Conservation (phyloP, 53 echinoderm and acorn worm genomes). For the Antedon mediterranea region DNA sequence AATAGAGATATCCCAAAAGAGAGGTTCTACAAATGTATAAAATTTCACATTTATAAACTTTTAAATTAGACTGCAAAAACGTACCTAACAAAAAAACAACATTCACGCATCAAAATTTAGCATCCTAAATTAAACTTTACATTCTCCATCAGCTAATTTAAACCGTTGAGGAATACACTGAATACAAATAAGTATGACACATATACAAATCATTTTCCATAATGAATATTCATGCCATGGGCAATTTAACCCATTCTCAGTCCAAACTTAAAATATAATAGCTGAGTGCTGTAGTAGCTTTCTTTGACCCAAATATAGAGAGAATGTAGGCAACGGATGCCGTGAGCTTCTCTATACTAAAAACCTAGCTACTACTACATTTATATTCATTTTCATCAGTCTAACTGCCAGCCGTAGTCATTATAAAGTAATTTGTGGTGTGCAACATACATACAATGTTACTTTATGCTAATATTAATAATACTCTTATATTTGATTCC, state of each 20-base stretch:
- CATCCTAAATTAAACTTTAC: neutral
- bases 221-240: neutral
- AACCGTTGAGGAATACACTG: neutral
- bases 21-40: too few species aligned
- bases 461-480: neutral
- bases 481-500: too few species aligned
- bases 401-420: neutral
- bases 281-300: too few species aligned
- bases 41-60: too few species aligned
- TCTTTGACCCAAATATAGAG: neutral
- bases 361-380: neutral
- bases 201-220: neutral
- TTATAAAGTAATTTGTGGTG: neutral
- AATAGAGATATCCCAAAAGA: too few species aligned
- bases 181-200: neutral
- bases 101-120: too few species aligned
- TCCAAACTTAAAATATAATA: too few species aligned
- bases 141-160: neutral
- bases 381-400: neutral
- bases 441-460: neutral
- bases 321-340: neutral
- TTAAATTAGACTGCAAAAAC: too few species aligned
- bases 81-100: too few species aligned
- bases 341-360: neutral
- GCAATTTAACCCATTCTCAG: neutral